Evolutionary conservation across 2,888 invertebrate species (phyloP).

Genomic region (Ecliptopera silaceata): DNA sequence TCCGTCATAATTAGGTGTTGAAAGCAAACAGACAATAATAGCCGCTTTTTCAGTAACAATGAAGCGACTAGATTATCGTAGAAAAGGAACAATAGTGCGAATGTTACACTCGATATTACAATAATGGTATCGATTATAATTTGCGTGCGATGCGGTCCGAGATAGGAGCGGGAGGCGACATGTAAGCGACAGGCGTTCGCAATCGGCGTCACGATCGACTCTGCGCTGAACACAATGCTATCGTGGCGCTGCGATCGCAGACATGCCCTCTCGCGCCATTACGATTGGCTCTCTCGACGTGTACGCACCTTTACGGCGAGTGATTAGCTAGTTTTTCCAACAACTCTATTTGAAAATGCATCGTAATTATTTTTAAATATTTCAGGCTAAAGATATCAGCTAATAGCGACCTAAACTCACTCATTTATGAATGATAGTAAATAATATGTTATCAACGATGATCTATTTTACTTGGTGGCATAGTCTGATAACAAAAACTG

Average conservation of each 20-base stretch:
- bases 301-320: constrained; percentile 62
- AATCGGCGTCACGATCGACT: constrained; percentile 77
- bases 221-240: constrained; percentile 76
- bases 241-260: constrained; percentile 75
- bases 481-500: no score
- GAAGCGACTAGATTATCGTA: constrained; percentile 45
- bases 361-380: not conserved
- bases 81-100: constrained; percentile 74
- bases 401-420: no score
- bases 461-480: no score
- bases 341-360: constrained; percentile 31
- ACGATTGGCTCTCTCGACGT: constrained; percentile 70
- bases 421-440: no score
- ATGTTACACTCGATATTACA: constrained; percentile 79
- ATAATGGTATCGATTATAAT: constrained; percentile 84
- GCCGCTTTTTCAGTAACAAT: constrained; percentile 45
- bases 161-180: constrained; percentile 77
- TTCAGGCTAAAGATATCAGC: no score
- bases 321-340: constrained; percentile 67
- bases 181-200: constrained; percentile 77
- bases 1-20: constrained; percentile 44
- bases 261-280: constrained; percentile 77
- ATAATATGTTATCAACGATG: no score
- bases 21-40: constrained; percentile 46
- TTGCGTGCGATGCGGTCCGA: constrained; percentile 78